Evolutionary conservation across 64 coral and sea anemone species (phyloP), one percentile per base, ranked within the genome.

Genomic region (Montipora foliosa): DNA sequence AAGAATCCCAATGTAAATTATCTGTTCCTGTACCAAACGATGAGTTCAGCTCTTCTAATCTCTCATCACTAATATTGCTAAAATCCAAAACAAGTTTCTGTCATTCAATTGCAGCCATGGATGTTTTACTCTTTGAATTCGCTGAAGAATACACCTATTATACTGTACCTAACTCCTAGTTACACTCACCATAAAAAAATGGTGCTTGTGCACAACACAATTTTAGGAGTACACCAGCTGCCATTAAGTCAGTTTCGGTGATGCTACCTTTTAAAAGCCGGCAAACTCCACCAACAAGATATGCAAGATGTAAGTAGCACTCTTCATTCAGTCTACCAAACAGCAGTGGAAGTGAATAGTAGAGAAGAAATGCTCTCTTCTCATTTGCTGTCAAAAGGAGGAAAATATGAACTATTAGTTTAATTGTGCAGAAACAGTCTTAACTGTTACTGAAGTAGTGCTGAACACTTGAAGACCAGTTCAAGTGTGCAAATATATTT

Each of bases 351-450:
- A 87, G 60, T 11, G 58, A 24, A 44, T 87, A 87, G 47, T 71
- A 87, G 1, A 87, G 60, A 69, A 87, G 83, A 46, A 87, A 87
- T 47, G 83, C 83, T 71, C 83, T 67, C 83, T 87, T 87, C 61
- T 87, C 83, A 87, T 87, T 68, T 0, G 83, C 83, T 87, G 83
- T 37, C 68, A 87, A 21, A 24, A 29, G 3, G 5, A 74, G 12
- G 12, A 59, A 6, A 59, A 59, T 0, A 59, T 59, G 12, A 59
- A 59, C 6, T 59, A 68, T 68, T 68, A 16, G 19, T 68, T 12
- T 16, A 68, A 15, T 68, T 12, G 19, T 17, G 4, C 12, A 68
- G 12, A 59, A 6, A 8, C 57, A 59, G 12, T 59, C 6, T 59
- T 59, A 59, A 8, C 57, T 59, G 57, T 59, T 59, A 59, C 6